A percentile compares a stretch with the other conserved stretches of the same genome.
Conservation (phyloP, 2,113 vertebrate species). For the Clarias macrocephalus region DNA sequence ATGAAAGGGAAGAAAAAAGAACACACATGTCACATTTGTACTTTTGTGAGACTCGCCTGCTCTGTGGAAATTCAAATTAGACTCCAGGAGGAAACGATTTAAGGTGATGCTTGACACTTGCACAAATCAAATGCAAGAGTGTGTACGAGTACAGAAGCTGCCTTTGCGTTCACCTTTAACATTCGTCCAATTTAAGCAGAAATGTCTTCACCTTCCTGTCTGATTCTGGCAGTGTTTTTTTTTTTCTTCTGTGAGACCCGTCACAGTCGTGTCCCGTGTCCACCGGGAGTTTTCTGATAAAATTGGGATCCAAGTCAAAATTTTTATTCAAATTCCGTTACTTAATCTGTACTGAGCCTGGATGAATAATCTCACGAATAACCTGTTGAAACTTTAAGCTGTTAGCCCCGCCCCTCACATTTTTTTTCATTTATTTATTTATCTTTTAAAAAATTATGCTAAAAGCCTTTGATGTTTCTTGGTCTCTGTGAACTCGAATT, state of each 20-base stretch:
- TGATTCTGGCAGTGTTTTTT: not conserved
- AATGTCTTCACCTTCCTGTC: not conserved
- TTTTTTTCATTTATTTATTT: too few species aligned
- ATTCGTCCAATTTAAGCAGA: not conserved
- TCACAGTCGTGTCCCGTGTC: not conserved
- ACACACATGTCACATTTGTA: slow-evolving; percentile 4
- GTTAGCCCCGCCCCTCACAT: not conserved
- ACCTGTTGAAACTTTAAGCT: not conserved
- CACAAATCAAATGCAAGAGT: not conserved
- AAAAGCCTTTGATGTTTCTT: too few species aligned
- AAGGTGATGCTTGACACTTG: not conserved
- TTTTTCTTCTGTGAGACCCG: not conserved
- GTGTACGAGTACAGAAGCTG: not conserved
- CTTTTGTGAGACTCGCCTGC: not conserved
- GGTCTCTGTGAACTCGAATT: not conserved
- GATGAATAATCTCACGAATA: not conserved
- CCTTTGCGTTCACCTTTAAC: slow-evolving; percentile 1
- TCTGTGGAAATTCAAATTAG: not conserved
- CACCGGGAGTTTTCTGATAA: not conserved
- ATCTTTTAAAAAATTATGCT: too few species aligned
- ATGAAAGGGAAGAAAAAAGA: slow-evolving; percentile 1
- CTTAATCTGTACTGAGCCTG: not conserved
- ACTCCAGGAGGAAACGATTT: not conserved
- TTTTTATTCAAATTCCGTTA: not conserved
- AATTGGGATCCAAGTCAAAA: not conserved